These are phyloP conservation scores for Sitophilus oryzae DNA, from an alignment of 1,140 invertebrate genomes.

Conservation along the genomic window DNA sequence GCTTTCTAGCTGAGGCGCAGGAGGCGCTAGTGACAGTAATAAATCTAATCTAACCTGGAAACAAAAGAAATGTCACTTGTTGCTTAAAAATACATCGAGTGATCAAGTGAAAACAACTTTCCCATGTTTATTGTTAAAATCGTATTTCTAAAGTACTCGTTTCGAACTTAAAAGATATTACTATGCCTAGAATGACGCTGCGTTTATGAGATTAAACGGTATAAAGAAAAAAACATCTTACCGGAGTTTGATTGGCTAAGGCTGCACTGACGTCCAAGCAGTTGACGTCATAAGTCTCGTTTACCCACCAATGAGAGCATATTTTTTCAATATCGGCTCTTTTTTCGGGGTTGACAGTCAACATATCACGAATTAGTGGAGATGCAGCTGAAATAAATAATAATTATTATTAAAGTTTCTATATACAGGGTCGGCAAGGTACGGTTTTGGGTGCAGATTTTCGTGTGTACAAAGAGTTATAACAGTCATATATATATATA, in stretches of 20 bases:
- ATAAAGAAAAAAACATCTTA: too few species aligned
- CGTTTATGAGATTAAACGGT: not conserved
- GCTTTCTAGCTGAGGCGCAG: conserved; percentile 51
- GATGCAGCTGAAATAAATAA: conserved; percentile 70
- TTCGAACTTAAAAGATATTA: not conserved
- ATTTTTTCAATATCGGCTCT: conserved; percentile 91
- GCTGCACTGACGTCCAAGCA: conserved; percentile 84
- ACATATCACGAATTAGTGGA: conserved; percentile 86
- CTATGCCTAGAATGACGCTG: too few species aligned
- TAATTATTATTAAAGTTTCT: conserved; percentile 16
- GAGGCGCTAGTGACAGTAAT: conserved; percentile 74
- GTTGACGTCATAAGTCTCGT: conserved; percentile 75
- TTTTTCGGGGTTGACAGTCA: conserved; percentile 84
- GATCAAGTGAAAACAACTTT: too few species aligned
- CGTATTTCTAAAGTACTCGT: not conserved
- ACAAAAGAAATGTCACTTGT: too few species aligned
- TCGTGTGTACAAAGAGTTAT: too few species aligned
- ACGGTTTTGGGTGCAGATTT: too few species aligned
- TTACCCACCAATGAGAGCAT: conserved; percentile 91
- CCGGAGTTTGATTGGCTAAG: conserved; percentile 79
- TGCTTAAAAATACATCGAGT: too few species aligned
- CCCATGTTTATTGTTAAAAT: not conserved
- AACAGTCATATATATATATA: too few species aligned
- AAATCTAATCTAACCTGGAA: conserved; percentile 74
- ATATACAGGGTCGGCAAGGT: too few species aligned